Conservation (phyloP, 2,797 vertebrate species). For the Molothrus ater region DNA sequence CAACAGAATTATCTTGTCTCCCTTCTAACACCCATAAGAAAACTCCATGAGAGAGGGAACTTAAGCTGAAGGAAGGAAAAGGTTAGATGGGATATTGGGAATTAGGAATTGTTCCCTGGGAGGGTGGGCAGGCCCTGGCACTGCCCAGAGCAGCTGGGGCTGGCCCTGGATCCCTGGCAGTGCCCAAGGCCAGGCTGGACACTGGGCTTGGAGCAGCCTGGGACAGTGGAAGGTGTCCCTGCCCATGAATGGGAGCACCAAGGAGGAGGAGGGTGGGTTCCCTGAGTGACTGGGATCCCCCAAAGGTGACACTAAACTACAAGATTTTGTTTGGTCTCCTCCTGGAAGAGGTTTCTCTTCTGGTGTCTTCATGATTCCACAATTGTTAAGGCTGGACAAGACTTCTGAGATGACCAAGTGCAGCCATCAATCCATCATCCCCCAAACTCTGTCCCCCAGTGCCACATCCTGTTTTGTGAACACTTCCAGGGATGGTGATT, state of each 20-base stretch:
- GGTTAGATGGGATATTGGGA: background rate
- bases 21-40: background rate
- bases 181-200: background rate
- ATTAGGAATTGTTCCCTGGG: accelerated
- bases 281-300: background rate
- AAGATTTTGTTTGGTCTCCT: background rate
- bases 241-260: background rate
- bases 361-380: background rate
- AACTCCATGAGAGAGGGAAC: background rate
- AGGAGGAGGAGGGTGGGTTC: background rate
- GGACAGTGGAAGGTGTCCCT: background rate
- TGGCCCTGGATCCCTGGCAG: background rate
- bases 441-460: background rate
- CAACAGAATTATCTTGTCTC: background rate
- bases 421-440: background rate
- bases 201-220: background rate
- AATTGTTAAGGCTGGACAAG: background rate
- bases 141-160: background rate
- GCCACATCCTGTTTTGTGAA: accelerated
- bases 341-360: background rate
- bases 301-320: background rate
- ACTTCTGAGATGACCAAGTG: background rate
- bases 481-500: background rate
- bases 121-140: background rate
- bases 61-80: background rate